These are phyloP conservation scores for Minunthozetes semirufus DNA, from an alignment of 2,888 invertebrate species.

Conservation along the genomic window DNA sequence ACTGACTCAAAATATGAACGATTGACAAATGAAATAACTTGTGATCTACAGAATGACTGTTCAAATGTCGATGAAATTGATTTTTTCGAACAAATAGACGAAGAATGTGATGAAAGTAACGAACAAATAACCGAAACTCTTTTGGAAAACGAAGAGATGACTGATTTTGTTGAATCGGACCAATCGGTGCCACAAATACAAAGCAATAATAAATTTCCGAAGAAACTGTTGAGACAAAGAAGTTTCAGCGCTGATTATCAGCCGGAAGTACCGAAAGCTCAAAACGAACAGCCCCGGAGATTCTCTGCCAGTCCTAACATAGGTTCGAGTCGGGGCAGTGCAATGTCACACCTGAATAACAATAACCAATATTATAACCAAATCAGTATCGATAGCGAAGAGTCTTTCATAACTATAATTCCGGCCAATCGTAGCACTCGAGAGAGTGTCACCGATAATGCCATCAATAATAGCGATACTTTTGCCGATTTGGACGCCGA, in stretches of 20 bases:
- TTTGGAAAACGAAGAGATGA: conserved; percentile 11
- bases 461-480: conserved; percentile 56
- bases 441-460: conserved; percentile 55
- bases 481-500: conserved; percentile 43
- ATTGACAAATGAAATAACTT: too few relatives aligned
- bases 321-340: not conserved
- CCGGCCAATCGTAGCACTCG: conserved; percentile 37
- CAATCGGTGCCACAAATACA: conserved; percentile 15
- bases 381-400: conserved; percentile 43
- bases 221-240: conserved; percentile 37
- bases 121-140: conserved; percentile 10
- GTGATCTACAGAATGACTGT: not conserved
- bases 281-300: conserved; percentile 36
- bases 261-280: conserved; percentile 58
- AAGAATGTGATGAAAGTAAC: too few relatives aligned
- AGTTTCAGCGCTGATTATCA: conserved; percentile 42
- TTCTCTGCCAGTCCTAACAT: conserved; percentile 42
- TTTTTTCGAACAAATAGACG: not conserved
- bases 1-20: not conserved
- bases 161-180: not conserved
- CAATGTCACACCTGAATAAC: conserved; percentile 16
- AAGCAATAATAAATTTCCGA: conserved; percentile 26
- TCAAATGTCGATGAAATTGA: not conserved
- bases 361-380: conserved; percentile 5
- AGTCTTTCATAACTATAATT: conserved; percentile 43